Evolutionary conservation across 2,797 vertebrate species (phyloP), one percentile per base, ranked within the genome.

Genomic region (Micropoecilia bifurca): DNA sequence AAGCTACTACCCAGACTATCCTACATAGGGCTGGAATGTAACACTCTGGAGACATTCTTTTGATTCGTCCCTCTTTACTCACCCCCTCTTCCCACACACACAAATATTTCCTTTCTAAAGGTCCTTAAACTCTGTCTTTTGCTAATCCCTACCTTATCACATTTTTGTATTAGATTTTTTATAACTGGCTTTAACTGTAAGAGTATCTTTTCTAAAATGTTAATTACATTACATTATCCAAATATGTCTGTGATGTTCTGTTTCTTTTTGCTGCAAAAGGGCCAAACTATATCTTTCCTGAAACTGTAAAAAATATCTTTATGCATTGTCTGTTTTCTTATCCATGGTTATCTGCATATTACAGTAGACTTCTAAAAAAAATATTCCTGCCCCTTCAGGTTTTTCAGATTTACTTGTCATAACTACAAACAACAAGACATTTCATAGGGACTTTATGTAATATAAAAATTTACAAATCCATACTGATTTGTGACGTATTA

Each of bases 1-100:
- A 79, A 91, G 86, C 87, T 91, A 93, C 94, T 94, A 92, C 92
- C 90, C 82, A 90, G 50, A 83, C 75, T 80, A 84, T 92, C 88
- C 82, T 83, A 80, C 80, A 33, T 80, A 79, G 74, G 48, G 59
- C 77, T 83, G 91, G 93, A 95, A 95, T 95, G 91, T 92, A 83
- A 90, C 88, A 89, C 84, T 90, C 83, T 84, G 59, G 81, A 89
- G 88, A 94, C 90, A 92, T 94, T 93, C 87, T 88, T 79, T 83
- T 57, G 71, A 75, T 73, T 74, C 80, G 66, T 84, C 78, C 80
- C 33, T 55, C 82, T 83, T 77, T 41, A 69, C 25, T 84, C 39
- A 72, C 73, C 68, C 48, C 50, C 77, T 82, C 30, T 50, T 85
- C 85, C 73, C 50, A 81, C 81, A 28, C 74, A 71, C 43, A 80